Percentiles rank a stretch among this genome's conserved stretches.
Evolutionary conservation across 64 coral and sea anemone species (phyloP).

Genomic region (Porites australiensis): DNA sequence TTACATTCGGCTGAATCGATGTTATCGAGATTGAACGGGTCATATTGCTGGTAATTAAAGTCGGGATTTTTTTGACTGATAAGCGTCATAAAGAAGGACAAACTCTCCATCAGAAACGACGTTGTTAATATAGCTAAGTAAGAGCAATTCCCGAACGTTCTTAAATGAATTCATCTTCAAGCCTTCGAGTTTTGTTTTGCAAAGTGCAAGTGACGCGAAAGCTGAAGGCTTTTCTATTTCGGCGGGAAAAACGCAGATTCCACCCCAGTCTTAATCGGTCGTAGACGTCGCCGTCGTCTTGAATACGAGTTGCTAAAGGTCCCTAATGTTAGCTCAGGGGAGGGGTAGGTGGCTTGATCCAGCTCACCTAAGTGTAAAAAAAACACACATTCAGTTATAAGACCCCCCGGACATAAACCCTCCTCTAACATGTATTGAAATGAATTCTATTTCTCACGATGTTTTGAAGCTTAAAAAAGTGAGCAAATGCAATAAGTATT

Average conservation of each 20-base stretch:
- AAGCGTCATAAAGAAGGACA: constrained; percentile 61
- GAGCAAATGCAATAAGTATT: too few species aligned
- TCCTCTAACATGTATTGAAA: too few species aligned
- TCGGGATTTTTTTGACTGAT: constrained; percentile 43
- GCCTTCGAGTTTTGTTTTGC: constrained; percentile 31
- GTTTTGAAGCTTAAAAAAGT: too few species aligned
- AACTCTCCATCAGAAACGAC: constrained; percentile 38
- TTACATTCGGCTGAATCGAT: too few species aligned
- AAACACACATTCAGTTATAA: too few species aligned
- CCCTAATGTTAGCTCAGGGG: too few species aligned
- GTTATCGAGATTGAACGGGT: too few species aligned
- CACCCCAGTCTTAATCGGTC: constrained; percentile 37
- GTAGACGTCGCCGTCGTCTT: constrained; percentile 43
- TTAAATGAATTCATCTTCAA: constrained; percentile 48
- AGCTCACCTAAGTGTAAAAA: too few species aligned
- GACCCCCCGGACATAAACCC: too few species aligned
- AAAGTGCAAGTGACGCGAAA: constrained; percentile 18
- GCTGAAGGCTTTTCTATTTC: constrained; percentile 44
- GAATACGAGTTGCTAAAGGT: constrained; percentile 23
- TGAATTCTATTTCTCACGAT: too few species aligned
- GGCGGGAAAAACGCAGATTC: constrained; percentile 30
- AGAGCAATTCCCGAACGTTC: constrained; percentile 49
- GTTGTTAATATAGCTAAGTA: constrained; percentile 65
- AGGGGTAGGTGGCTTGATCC: too few species aligned
- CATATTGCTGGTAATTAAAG: too few species aligned